These are phyloP conservation scores for Tor tambroides DNA, from an alignment of 2,113 vertebrate genomes.

Conservation along the genomic window DNA sequence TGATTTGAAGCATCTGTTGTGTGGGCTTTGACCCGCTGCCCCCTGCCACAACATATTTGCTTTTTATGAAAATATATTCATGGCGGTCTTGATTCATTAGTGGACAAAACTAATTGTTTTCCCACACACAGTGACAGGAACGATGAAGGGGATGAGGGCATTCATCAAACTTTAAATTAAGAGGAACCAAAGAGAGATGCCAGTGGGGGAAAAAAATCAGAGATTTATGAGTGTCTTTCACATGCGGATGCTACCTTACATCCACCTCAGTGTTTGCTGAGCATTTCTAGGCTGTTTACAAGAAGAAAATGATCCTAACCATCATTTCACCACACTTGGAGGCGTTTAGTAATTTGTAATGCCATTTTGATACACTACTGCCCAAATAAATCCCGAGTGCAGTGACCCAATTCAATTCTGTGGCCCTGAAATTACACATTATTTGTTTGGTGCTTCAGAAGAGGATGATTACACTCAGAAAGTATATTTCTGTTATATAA, in stretches of 20 bases:
- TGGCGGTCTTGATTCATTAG: slow-evolving; percentile 60
- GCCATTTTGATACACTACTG: slow-evolving; percentile 1
- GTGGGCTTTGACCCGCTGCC: slow-evolving; percentile 47
- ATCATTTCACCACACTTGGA: slow-evolving; percentile 15
- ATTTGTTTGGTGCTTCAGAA: not conserved
- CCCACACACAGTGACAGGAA: slow-evolving; percentile 49
- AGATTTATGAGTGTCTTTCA: slow-evolving; percentile 43
- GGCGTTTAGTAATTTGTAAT: slow-evolving; percentile 16
- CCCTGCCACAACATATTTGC: slow-evolving; percentile 57
- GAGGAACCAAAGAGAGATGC: slow-evolving; percentile 31
- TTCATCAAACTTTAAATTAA: slow-evolving; percentile 60
- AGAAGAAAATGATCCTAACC: slow-evolving; percentile 35
- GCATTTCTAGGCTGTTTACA: slow-evolving; percentile 53
- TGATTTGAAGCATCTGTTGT: slow-evolving; percentile 45
- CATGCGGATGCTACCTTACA: slow-evolving; percentile 18
- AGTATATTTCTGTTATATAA: not conserved
- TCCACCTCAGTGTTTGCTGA: slow-evolving; percentile 30
- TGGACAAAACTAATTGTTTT: slow-evolving; percentile 62
- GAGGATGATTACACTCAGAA: not conserved
- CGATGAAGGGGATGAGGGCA: slow-evolving; percentile 52
- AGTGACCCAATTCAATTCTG: slow-evolving; percentile 19
- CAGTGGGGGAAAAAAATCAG: not conserved
- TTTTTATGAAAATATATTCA: slow-evolving; percentile 64
- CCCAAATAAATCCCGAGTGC: not conserved
- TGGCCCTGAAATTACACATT: not conserved